Evolutionary conservation across 1,140 invertebrate genomes (phyloP).

Genomic region (Portunus trituberculatus): DNA sequence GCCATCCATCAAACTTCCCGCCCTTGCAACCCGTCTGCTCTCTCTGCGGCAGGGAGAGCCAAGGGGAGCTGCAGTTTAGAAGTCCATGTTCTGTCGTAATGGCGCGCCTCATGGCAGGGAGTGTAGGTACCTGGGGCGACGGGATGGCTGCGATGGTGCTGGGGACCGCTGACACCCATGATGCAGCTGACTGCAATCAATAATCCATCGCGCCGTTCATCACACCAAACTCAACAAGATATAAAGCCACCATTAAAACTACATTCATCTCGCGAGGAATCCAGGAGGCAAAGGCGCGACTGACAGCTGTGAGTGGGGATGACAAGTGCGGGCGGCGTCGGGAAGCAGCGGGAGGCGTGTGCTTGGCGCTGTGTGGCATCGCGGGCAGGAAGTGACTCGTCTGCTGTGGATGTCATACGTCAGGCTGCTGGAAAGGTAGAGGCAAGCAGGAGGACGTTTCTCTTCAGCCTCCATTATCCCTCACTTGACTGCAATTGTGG

Average conservation of each 20-base stretch:
- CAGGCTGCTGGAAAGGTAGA: background rate
- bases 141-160: background rate
- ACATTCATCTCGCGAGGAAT: background rate
- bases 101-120: background rate
- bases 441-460: conserved; percentile 30
- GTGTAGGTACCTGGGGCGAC: background rate
- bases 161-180: background rate
- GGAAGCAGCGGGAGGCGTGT: background rate
- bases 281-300: background rate
- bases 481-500: background rate
- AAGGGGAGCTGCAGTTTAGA: background rate
- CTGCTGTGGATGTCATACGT: conserved; percentile 35
- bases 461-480: conserved; percentile 47
- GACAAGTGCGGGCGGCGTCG: background rate
- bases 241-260: background rate
- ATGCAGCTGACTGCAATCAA: conserved; percentile 10
- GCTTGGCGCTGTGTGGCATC: conserved; percentile 8
- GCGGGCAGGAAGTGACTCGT: conserved; percentile 43
- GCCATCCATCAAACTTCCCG: background rate
- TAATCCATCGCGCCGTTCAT: conserved; percentile 1
- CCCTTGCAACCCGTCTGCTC: background rate
- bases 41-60: background rate
- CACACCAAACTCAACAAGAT: background rate
- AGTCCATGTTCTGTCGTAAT: background rate
- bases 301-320: background rate